Conservation (phyloP, 1,140 invertebrate genomes). For the Agrypnia vestita region DNA sequence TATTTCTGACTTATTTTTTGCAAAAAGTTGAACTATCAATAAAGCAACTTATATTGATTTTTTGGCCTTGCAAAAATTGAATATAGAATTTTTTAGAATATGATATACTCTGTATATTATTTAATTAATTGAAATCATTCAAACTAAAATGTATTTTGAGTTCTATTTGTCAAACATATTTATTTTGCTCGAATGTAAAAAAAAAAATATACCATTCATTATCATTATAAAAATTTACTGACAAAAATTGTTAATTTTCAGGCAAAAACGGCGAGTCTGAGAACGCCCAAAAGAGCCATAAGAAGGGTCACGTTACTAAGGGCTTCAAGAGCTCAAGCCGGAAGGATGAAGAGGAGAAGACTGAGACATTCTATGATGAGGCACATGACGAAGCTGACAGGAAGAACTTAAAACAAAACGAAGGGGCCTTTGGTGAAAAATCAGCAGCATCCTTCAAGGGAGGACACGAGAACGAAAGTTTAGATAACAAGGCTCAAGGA, state of each 20-base stretch:
- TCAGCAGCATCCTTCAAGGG: constrained; percentile 73
- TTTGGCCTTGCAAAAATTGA: too few species aligned
- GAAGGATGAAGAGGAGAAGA: constrained; percentile 79
- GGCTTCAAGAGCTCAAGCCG: constrained; percentile 78
- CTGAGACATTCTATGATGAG: constrained; percentile 79
- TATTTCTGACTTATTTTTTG: too few species aligned
- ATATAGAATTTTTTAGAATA: too few species aligned
- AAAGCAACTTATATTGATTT: too few species aligned
- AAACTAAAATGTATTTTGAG: too few species aligned
- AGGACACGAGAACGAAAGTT: constrained; percentile 73
- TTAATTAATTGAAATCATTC: too few species aligned
- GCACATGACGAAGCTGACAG: constrained; percentile 77
- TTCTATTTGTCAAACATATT: background rate
- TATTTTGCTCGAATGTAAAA: constrained; percentile 13
- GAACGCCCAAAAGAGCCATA: constrained; percentile 75
- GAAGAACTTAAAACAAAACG: constrained; percentile 72
- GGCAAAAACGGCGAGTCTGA: constrained; percentile 71
- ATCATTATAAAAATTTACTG: too few species aligned
- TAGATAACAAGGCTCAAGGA: constrained; percentile 71
- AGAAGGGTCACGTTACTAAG: constrained; percentile 78
- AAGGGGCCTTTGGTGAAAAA: constrained; percentile 73
- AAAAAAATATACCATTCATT: too few species aligned
- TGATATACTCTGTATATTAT: too few species aligned
- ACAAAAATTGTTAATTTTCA: constrained; percentile 39
- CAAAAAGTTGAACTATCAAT: too few species aligned